phyloP scores from a whole-genome alignment of 1,140 invertebrate genomes.

The Zaprionus davidi region DNA sequence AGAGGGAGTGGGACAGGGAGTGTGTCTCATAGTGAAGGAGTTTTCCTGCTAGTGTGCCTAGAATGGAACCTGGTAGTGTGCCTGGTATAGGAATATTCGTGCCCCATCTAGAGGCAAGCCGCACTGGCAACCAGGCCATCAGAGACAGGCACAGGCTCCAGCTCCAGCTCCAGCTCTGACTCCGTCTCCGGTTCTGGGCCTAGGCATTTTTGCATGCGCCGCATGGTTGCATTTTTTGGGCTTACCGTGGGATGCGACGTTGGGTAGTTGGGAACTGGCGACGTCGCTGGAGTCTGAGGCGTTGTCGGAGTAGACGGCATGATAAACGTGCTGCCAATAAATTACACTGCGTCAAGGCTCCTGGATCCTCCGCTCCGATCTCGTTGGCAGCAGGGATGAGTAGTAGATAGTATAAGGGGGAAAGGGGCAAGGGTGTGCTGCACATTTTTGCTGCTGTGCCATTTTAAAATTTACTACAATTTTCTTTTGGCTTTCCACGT shows the following conservation, averaged over 20 bases:
- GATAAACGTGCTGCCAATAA: constrained; percentile 83
- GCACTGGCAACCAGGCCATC: constrained; percentile 18
- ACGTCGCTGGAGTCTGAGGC: not conserved
- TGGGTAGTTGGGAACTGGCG: constrained; percentile 4
- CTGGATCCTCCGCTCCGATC: constrained; percentile 1
- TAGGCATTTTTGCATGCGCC: constrained; percentile 81
- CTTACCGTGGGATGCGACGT: constrained; percentile 52
- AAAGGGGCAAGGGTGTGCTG: constrained; percentile 32
- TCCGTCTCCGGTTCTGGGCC: constrained; percentile 16
- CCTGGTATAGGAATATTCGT: constrained; percentile 1
- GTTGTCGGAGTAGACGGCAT: constrained; percentile 66
- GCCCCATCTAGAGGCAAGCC: constrained; percentile 66
- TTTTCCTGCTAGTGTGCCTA: no score
- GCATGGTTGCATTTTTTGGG: constrained; percentile 81
- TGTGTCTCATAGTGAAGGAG: no score
- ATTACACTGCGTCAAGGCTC: constrained; percentile 79
- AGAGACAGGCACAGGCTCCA: not conserved
- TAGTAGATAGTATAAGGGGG: not conserved
- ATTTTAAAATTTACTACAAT: constrained; percentile 83
- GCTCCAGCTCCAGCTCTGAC: not conserved
- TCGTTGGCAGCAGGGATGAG: not conserved
- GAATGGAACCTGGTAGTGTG: no score
- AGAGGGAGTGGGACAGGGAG: no score
- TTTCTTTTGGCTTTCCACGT: constrained; percentile 79
- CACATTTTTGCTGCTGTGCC: constrained; percentile 78